Evolutionary conservation across 2,797 vertebrate species (phyloP), one percentile per base, ranked within the genome.

Genomic region (Crenuchus spilurus): DNA sequence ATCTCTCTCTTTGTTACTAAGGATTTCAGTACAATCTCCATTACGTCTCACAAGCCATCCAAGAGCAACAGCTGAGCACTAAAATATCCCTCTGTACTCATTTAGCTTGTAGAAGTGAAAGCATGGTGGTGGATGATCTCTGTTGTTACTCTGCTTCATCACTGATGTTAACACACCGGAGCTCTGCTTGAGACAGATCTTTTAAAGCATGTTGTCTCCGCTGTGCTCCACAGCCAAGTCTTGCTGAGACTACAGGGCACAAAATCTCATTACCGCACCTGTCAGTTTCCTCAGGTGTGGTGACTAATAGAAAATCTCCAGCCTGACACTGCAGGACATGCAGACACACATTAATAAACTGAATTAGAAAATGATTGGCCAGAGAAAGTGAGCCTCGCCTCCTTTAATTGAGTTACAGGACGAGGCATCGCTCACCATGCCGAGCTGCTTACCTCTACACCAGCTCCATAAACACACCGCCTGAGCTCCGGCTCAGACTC

Each of bases 381-480:
- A 20, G 78, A 75, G 82, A 60, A 73, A 62, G 77, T 86, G 58
- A 42, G 44, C 71, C 75, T 52, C 48, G 70, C 63, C 58, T 0
- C 13, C 58, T 72, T 84, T 87, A 90, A 90, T 88, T 88, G 82
- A 85, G 86, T 88, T 84, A 84, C 76, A 76, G 81, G 67, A 69
- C 33, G 22, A 35, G 10, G 20, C 77, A 78, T 84, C 75, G 73
- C 80, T 83, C 72, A 82, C 78, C 76, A 48, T 22, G 69, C 76
- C 76, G 73, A 41, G 2, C 63, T 63, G 71, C 55, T 22, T 28
- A 75, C 71, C 26, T 49, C 75, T 70, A 62, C 64, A 70, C 79
- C 31, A 57, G 74, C 77, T 72, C 18, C 54, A 31, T 42, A 51
- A 64, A 33, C 20, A 48, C 11, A 18, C 69, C 63, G 33, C 51